phyloP scores from a whole-genome alignment of 2,888 invertebrate species.

The Orchestes rusci region DNA sequence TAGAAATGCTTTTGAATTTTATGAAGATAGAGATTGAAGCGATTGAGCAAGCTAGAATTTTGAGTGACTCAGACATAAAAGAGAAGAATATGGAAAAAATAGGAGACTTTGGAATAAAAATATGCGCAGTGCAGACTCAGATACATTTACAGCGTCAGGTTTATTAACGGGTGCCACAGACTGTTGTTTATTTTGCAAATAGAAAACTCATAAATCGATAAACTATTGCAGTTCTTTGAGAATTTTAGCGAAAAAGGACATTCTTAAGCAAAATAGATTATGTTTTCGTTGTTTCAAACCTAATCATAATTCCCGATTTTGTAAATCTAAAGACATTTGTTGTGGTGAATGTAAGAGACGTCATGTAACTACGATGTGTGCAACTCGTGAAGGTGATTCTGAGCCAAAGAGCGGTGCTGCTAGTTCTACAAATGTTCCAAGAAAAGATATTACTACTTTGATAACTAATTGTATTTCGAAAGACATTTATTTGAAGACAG shows the following conservation, averaged over 20 bases:
- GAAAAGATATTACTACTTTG: neutral
- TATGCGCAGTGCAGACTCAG: too few relatives aligned
- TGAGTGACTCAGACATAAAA: too few relatives aligned
- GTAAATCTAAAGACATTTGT: neutral
- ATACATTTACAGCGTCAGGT: neutral
- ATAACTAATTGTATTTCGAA: neutral
- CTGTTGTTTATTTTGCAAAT: neutral
- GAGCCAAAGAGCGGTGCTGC: neutral
- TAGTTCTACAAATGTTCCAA: neutral
- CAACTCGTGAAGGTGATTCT: neutral
- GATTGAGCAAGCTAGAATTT: neutral
- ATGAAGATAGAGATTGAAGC: neutral
- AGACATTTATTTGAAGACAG: neutral
- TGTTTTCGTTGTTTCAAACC: neutral
- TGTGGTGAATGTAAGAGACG: neutral
- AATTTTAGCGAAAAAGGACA: neutral
- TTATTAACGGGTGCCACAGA: neutral
- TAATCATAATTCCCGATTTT: neutral
- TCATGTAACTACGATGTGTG: neutral
- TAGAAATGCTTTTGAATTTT: neutral
- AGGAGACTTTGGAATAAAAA: too few relatives aligned
- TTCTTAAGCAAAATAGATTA: neutral
- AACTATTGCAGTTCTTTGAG: neutral
- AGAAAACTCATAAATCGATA: neutral
- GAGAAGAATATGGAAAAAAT: neutral